Evolutionary conservation across 2,797 vertebrate species (phyloP).

Genomic region (Threskiornis aethiopicus): DNA sequence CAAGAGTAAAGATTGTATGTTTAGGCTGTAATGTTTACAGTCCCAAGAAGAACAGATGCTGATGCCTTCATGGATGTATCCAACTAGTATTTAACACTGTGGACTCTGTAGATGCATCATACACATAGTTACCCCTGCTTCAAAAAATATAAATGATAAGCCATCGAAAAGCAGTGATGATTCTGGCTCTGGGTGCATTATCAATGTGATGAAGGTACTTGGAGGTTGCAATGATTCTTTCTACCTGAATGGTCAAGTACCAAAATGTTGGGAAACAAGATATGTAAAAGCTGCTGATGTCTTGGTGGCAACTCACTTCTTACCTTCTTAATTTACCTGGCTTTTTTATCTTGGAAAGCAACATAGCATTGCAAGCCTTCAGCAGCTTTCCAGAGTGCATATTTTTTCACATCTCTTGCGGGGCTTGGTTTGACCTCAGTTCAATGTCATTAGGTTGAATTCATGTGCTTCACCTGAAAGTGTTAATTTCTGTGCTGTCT

Average conservation of each 20-base stretch:
- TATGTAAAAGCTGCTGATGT: not conserved
- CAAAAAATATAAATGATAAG: not conserved
- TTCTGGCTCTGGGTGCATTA: not conserved
- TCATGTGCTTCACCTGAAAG: not conserved
- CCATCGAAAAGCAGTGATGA: not conserved
- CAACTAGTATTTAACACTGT: not conserved
- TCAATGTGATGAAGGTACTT: not conserved
- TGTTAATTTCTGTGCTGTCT: not conserved
- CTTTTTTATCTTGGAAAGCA: not conserved
- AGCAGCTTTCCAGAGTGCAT: not conserved
- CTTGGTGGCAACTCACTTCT: not conserved
- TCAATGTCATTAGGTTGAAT: not conserved
- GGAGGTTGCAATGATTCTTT: not conserved
- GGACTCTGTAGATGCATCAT: not conserved
- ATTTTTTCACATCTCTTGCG: not conserved
- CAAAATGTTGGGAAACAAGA: not conserved
- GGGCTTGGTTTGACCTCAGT: not conserved
- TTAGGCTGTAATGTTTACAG: not conserved
- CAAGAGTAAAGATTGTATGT: not conserved
- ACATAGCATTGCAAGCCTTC: not conserved
- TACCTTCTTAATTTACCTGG: not conserved
- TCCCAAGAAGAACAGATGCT: not conserved
- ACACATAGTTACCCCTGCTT: not conserved
- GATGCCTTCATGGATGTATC: not conserved
- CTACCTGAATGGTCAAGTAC: not conserved